Percentiles rank a stretch among this genome's conserved stretches.
Conservation (phyloP, 2,797 vertebrate genomes). For the Hippopotamyrus pictus region DNA sequence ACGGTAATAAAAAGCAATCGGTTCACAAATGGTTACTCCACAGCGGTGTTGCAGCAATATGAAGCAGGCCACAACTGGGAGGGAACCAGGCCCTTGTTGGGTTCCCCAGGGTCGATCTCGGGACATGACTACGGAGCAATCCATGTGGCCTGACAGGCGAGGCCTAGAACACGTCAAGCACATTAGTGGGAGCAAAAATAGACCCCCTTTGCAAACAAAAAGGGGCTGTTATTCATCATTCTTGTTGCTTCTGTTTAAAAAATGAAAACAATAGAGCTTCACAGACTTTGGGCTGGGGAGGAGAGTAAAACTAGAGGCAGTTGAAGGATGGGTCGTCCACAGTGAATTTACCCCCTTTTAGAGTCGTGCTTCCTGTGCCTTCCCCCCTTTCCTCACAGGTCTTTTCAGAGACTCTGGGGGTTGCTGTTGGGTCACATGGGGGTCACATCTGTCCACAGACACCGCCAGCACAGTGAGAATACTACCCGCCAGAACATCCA, state of each 20-base stretch:
- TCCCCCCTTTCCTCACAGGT: conserved; percentile 57
- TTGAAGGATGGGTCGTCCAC: background rate
- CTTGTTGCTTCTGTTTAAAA: conserved; percentile 1
- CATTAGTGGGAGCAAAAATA: background rate
- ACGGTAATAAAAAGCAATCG: conserved; percentile 52
- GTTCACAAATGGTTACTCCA: conserved; percentile 49
- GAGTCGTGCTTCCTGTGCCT: background rate
- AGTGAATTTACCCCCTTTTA: conserved; percentile 1
- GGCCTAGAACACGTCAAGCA: conserved; percentile 12
- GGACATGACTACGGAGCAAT: background rate
- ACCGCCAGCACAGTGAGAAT: conserved; percentile 71
- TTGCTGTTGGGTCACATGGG: conserved; percentile 64
- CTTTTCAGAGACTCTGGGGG: conserved; percentile 70
- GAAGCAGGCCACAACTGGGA: conserved; percentile 11
- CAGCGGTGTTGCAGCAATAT: conserved; percentile 39
- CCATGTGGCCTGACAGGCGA: background rate
- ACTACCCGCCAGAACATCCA: conserved; percentile 29
- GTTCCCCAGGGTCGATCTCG: background rate
- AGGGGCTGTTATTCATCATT: background rate
- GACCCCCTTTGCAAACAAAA: background rate
- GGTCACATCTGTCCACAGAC: conserved; percentile 73
- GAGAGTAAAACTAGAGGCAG: background rate
- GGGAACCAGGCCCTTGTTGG: conserved; percentile 42
- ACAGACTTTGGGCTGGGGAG: background rate
- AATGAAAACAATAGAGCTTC: background rate